phyloP scores from a whole-genome alignment of 2,888 invertebrate genomes.

The Perithous albicinctus region DNA sequence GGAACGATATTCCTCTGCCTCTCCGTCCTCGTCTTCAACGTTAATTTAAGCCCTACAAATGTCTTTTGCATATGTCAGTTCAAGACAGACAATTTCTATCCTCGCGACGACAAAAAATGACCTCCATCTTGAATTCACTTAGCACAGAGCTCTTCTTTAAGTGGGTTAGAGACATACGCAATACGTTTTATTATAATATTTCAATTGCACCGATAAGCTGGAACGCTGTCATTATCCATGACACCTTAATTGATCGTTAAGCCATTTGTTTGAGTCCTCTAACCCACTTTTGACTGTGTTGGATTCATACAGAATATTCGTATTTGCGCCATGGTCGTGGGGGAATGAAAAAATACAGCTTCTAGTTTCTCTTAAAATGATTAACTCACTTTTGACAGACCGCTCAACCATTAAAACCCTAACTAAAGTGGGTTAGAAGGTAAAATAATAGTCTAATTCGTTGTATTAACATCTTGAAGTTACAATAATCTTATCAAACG shows the following conservation, averaged over 20 bases:
- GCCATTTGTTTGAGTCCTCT: background rate
- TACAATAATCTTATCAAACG: background rate
- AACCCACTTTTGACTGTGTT: background rate
- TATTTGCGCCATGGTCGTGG: background rate
- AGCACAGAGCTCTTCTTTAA: background rate
- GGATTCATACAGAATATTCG: background rate
- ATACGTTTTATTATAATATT: background rate
- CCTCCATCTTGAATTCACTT: background rate
- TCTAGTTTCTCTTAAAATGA: background rate
- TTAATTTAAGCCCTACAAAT: constrained; percentile 19
- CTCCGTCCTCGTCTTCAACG: constrained; percentile 31
- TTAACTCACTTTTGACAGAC: background rate
- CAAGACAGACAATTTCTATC: background rate
- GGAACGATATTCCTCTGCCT: constrained; percentile 35
- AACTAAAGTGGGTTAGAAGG: background rate
- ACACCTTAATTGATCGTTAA: background rate
- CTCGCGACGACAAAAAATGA: background rate
- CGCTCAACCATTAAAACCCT: background rate
- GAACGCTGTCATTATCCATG: background rate
- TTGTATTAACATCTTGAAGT: background rate
- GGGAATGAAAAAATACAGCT: background rate
- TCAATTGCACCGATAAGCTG: background rate
- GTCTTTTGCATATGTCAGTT: background rate
- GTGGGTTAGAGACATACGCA: background rate
- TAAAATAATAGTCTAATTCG: background rate